These are phyloP conservation scores for Cheirogaleus medius DNA, from an alignment of 2,113 vertebrate genomes.

Conservation along the genomic window DNA sequence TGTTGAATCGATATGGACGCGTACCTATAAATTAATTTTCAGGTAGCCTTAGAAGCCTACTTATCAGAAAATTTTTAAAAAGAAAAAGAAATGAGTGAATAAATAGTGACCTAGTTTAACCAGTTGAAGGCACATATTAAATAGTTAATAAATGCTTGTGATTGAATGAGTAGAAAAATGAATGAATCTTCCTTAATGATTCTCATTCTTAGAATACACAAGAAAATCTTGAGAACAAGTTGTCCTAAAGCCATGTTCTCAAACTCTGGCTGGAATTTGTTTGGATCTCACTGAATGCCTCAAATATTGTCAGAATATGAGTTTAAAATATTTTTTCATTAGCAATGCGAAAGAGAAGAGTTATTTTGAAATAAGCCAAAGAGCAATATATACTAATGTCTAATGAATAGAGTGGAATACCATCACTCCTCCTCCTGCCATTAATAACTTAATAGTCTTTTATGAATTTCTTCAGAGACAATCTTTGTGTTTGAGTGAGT, in stretches of 20 bases:
- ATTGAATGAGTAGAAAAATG: neutral
- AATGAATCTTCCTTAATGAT: neutral
- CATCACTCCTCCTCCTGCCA: neutral
- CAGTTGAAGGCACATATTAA: neutral
- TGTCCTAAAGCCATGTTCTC: neutral
- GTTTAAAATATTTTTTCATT: neutral
- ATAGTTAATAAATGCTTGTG: neutral
- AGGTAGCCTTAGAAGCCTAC: neutral
- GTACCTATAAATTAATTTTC: neutral
- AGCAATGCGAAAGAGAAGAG: neutral
- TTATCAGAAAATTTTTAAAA: neutral
- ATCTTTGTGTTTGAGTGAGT: neutral
- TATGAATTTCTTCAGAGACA: constrained; percentile 29
- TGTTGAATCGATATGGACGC: neutral
- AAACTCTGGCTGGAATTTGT: neutral
- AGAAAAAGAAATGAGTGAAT: neutral
- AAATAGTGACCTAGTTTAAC: neutral
- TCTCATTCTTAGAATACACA: neutral
- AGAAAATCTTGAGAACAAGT: constrained; percentile 1
- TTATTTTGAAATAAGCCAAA: neutral
- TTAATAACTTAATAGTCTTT: neutral
- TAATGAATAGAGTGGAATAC: neutral
- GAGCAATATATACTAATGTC: neutral
- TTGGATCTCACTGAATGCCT: neutral
- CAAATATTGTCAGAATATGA: neutral